Base-by-base conservation (phyloP, 2,797 vertebrate species). In the Protosalanx chinensis region DNA sequence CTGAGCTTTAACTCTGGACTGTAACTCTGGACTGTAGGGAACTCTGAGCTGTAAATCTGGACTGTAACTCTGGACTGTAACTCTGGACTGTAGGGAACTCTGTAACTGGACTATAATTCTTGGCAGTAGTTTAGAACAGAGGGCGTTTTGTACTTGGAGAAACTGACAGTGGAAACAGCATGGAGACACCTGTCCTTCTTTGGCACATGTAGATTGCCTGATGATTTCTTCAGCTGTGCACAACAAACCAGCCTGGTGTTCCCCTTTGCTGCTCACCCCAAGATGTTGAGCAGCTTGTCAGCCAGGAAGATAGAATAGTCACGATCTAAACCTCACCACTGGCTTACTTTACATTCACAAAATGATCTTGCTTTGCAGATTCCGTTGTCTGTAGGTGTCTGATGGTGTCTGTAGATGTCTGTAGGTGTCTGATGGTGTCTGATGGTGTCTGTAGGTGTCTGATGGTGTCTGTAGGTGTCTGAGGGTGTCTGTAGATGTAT, bases 191-290 rank as follows among this genome's bases (percentile, higher is more conserved):
- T 84, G 81, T 82, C 74, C 69, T 32, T 3, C 67, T 71, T 60
- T 84, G 79, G 72, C 77, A 72, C 76, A 79, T 73, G 73, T 70
- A 76, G 72, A 78, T 64, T 74, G 81, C 70, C 70, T 73, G 74
- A 72, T 74, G 67, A 74, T 66, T 73, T 75, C 70, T 71, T 76
- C 81, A 82, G 81, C 83, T 85, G 81, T 76, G 74, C 66, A 71
- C 63, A 51, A 61, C 63, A 79, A 27, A 60, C 33, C 60, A 71
- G 51, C 13, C 6, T 37, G 77, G 67, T 78, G 68, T 76, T 73
- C 49, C 41, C 73, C 66, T 72, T 73, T 69, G 20, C 72, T 64
- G 58, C 20, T 65, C 66, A 58, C 68, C 27, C 65, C 62, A 32
- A 51, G 15, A 53, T 37, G 8, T 5, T 13, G 20, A 60, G 13